Base-by-base conservation (phyloP, 2,888 invertebrate genomes). In the Epinotia brunnichana region DNA sequence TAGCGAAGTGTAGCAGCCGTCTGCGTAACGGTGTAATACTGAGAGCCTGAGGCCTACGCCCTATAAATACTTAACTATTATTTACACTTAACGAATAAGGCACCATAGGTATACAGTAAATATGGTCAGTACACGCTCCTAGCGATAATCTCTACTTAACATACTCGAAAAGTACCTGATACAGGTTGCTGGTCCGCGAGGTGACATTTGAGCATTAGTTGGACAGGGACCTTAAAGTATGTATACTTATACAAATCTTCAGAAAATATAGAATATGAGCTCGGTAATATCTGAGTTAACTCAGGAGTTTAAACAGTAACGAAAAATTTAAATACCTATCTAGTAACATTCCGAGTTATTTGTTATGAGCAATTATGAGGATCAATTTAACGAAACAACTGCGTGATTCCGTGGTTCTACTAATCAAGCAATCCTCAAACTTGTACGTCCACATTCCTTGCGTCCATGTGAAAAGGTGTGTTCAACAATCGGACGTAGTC, bases 61-160 rank as follows among this genome's bases (percentile, higher is more conserved):
- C 73, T 79, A 83, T 85, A 84, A 83, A 86, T 87, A 87, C 84
- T 84, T 85, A 87, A 66, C 78, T 84, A 84, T 75, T 87, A 87
- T 88, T 77, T 87, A 87, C 88, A 88, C 73, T 77, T 75, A 74
- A 41, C 62, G 63, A 74, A 79, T 79, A 79, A 78, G 81, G 81
- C 81, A 81, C 81, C 78, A 76, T 73, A 57, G 69, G 71, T 74
- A 60, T 75, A 77, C 64, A 60, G 64, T 69, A 54, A 41, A 69
- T 73, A 61, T 48, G 41, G 61, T 73, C 73, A 73, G 73, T 73
- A 57, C 69, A 51, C 64, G 24, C 19, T 39, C 53, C 15, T 13
- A n/a, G 29, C 39, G 19, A 35, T 63, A 39, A 60, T 59, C 44
- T 66, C 41, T 66, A 53, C 10, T 21, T 39, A n/a, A 21, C 59